Evolutionary conservation across 1,140 invertebrate species (phyloP), one percentile per base, ranked within the genome.

Genomic region (Papilio dardanus): DNA sequence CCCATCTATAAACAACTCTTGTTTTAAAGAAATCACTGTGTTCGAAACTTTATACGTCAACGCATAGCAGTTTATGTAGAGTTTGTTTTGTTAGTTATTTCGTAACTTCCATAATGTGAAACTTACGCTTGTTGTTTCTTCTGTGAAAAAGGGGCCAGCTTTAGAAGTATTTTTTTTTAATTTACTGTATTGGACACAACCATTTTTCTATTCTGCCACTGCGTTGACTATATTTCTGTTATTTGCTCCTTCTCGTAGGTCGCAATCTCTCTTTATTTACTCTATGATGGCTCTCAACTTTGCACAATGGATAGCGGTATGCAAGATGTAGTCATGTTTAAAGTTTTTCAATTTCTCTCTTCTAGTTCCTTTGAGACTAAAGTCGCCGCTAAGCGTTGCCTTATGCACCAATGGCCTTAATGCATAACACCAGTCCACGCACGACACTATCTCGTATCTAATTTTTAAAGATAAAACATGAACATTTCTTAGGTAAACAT

Each of bases 371-470:
- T n/a, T n/a, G n/a, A n/a, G n/a, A n/a, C 28, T 65, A 19, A 28
- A 65, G 8, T 37, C 35, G 3, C 35, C 1, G 35, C 8, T 14
- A 42, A n/a, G 12, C 3, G 10, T 54, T 12, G 50, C 3, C 24
- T 28, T 54, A 54, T 2, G 35, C 42, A 31, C 12, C 69, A 30
- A 67, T 76, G 75, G 42, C 74, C 76, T 62, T 74, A 50, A 24
- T 24, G 7, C n/a, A n/a, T n/a, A 66, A 78, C 68, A 80, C 69
- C 65, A 54, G 33, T 58, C 35, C 54, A 58, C 37, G 65, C 12
- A 35, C 68, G 76, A 77, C 80, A 77, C 83, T 88, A 89, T 91
- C 89, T 87, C 30, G 76, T 86, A 89, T 89, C 88, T 86, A 85
- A 85, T 86, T 88, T 89, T 86, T 83, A 82, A 86, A 80, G 88